Evolutionary conservation across 2,797 vertebrate genomes (phyloP).

Genomic region (Phoxinus dragarum): DNA sequence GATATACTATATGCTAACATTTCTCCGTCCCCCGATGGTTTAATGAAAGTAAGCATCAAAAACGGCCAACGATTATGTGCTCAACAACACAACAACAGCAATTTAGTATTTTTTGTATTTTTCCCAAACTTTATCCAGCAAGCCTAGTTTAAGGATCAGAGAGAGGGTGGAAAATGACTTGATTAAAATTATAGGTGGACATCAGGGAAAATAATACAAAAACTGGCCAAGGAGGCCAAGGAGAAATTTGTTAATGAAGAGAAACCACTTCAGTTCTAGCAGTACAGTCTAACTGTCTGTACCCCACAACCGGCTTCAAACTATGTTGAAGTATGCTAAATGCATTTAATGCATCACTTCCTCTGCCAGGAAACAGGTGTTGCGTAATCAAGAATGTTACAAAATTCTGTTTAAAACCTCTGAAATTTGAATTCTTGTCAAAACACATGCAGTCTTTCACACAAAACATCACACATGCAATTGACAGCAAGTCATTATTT

Average conservation of each 20-base stretch:
- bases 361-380: conserved; percentile 38
- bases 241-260: background rate
- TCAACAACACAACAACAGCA: background rate
- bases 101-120: background rate
- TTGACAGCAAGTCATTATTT: background rate
- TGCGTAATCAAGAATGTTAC: background rate
- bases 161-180: background rate
- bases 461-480: background rate
- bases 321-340: background rate
- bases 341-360: conserved; percentile 4
- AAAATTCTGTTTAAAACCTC: background rate
- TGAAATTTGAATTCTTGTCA: background rate
- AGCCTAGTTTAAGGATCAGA: background rate
- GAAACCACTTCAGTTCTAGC: background rate
- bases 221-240: too few species aligned
- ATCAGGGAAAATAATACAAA: background rate
- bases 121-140: background rate
- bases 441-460: background rate
- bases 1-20: background rate
- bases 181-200: background rate
- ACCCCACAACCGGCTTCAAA: background rate
- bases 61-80: background rate
- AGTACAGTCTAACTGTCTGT: background rate
- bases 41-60: background rate
- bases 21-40: background rate